A percentile compares a stretch with the other conserved stretches of the same genome.
phyloP scores from a whole-genome alignment of 53 echinoderm and acorn worm genomes.

The Holothuria leucospilota region DNA sequence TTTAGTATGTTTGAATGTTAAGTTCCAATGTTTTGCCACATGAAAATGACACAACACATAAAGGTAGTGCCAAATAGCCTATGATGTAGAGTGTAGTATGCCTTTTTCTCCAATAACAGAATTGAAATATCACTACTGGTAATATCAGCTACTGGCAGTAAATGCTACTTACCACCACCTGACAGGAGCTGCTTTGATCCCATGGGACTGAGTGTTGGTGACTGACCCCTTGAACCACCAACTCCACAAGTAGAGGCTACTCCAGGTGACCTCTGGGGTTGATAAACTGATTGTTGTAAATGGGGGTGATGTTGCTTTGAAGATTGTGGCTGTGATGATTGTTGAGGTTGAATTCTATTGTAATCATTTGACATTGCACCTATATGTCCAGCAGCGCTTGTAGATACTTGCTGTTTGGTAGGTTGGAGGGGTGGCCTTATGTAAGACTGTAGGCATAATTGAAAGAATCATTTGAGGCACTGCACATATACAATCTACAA shows the following conservation, averaged over 20 bases:
- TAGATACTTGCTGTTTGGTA: neutral
- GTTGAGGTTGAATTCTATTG: slow-evolving; percentile 8
- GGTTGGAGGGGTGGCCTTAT: neutral
- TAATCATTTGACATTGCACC: slow-evolving; percentile 29
- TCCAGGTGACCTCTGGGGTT: slow-evolving; percentile 8
- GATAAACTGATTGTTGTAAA: neutral
- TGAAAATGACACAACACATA: too few relatives aligned
- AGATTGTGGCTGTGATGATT: slow-evolving; percentile 3
- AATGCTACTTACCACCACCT: neutral
- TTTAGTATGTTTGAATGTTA: too few relatives aligned
- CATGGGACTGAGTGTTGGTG: slow-evolving; percentile 5
- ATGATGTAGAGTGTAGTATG: too few relatives aligned
- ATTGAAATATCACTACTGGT: too few relatives aligned
- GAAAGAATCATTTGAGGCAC: too few relatives aligned
- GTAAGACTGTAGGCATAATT: too few relatives aligned
- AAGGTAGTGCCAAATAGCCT: too few relatives aligned
- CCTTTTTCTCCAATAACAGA: too few relatives aligned
- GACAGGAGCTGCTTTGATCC: slow-evolving; percentile 9
- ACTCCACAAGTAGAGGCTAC: neutral
- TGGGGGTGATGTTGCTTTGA: slow-evolving; percentile 16
- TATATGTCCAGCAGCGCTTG: slow-evolving; percentile 17
- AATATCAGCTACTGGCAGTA: too few relatives aligned
- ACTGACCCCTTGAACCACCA: neutral
- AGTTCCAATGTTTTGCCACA: too few relatives aligned
- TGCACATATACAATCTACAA: too few relatives aligned